Base-by-base conservation (phyloP, 2,888 invertebrate species). In the Malacosoma neustria region DNA sequence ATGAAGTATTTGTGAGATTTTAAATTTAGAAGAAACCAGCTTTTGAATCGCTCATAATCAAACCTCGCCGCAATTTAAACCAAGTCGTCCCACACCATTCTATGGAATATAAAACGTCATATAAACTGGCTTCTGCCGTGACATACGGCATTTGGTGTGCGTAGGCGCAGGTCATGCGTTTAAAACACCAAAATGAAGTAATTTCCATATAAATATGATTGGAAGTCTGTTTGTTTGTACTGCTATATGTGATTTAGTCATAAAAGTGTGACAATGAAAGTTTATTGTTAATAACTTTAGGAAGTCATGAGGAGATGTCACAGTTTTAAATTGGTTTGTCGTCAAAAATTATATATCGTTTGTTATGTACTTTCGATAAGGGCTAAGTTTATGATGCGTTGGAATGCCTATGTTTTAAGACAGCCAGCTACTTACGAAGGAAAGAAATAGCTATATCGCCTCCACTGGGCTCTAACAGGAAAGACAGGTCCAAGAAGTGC, bases 41-140 rank as follows among this genome's bases (percentile, higher is more conserved):
- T n/a, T n/a, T n/a, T n/a, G 9, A 22, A 22, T 22, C 22, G 22
- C 22, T 22, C 5, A 7, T 4, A 22, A 22, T 22, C 22, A 3
- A 22, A 3, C 22, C 22, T 7, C 22, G 5, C 9, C 22, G 9
- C 9, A 9, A 5, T 7, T 7, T 9, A 22, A 22, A 22, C 22
- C 13, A 15, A 13, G 33, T 9, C 14, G 15, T 33, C 14, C 48
- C 36, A 36, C 48, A 48, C 46, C 47, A 45, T 56, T 53, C 51
- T 45, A 49, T 52, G 60, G 61, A 57, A 67, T 64, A 68, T 64
- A 69, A 72, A 67, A 63, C 61, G 61, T 53, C 60, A 60, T 51
- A 61, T 61, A 56, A 54, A 57, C 58, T 54, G 45, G 62, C 71
- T 70, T 58, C 72, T 59, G 67, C 57, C 45, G 39, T 41, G 51